phyloP scores from a whole-genome alignment of 2,888 invertebrate species.

The Elmis aenea region DNA sequence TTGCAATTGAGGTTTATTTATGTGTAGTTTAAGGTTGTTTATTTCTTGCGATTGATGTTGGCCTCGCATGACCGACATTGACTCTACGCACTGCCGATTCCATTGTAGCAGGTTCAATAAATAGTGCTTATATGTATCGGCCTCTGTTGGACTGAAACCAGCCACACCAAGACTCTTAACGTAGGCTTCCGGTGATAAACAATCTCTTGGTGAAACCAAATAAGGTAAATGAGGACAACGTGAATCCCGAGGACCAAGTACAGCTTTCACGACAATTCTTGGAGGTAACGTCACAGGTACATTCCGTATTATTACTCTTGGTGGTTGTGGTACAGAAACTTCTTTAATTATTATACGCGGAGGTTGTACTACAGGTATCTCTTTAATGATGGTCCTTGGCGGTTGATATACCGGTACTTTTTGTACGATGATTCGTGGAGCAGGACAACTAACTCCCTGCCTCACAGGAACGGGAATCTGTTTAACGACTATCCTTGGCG shows the following conservation, averaged over 20 bases:
- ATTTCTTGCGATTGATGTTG: too few species aligned
- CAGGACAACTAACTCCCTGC: background rate
- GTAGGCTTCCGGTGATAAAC: background rate
- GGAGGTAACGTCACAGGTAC: conserved; percentile 9
- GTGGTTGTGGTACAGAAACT: conserved; percentile 9
- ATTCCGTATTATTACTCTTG: conserved; percentile 8
- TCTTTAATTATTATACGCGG: conserved; percentile 8
- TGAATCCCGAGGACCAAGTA: too few species aligned
- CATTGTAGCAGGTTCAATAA: conserved; percentile 1
- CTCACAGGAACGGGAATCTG: conserved; percentile 2
- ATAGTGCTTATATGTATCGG: background rate
- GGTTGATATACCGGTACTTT: conserved; percentile 3
- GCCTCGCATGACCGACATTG: too few species aligned
- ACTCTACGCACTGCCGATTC: too few species aligned
- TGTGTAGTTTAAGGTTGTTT: too few species aligned
- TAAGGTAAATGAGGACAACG: too few species aligned
- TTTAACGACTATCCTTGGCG: conserved; percentile 6
- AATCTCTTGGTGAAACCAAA: conserved; percentile 1
- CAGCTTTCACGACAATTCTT: conserved; percentile 9
- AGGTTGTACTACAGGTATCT: conserved; percentile 1
- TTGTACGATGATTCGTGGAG: background rate
- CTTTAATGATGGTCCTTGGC: conserved; percentile 1
- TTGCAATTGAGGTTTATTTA: too few species aligned
- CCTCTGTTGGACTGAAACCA: background rate
- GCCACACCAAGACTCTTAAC: background rate